Evolutionary conservation across 2,797 vertebrate species (phyloP).

Genomic region (Cyclura pinguis): DNA sequence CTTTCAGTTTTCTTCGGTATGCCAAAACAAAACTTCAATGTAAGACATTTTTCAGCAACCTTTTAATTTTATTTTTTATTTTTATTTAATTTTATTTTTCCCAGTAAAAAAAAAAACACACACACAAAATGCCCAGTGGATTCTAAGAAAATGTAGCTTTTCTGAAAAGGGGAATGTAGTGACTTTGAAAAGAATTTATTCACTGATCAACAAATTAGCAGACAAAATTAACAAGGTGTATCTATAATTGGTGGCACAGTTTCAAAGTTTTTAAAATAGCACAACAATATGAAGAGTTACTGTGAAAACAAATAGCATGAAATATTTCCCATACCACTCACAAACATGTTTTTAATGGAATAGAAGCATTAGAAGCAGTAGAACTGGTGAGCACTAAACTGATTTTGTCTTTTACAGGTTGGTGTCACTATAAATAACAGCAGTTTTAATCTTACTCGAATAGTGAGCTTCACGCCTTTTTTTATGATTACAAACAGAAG

Average conservation of each 20-base stretch:
- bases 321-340: neutral
- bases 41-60: neutral
- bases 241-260: neutral
- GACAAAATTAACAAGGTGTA: neutral
- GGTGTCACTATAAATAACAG: constrained; percentile 94
- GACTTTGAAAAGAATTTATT: neutral
- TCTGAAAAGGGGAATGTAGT: neutral
- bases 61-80: too few species aligned
- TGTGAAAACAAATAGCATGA: neutral
- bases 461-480: constrained; percentile 96
- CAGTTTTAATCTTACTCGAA: constrained; percentile 96
- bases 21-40: neutral
- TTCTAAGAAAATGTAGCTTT: neutral
- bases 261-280: neutral
- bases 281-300: neutral
- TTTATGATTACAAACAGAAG: constrained; percentile 95
- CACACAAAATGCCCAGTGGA: too few species aligned
- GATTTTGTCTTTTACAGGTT: constrained; percentile 79
- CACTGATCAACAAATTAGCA: neutral
- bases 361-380: neutral
- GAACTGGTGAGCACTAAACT: constrained; percentile 16
- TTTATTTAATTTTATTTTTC: neutral
- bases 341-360: neutral
- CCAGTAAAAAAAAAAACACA: neutral
- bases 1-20: neutral